phyloP scores from a whole-genome alignment of 2,797 vertebrate genomes.

The Thripadectes ignobilis region DNA sequence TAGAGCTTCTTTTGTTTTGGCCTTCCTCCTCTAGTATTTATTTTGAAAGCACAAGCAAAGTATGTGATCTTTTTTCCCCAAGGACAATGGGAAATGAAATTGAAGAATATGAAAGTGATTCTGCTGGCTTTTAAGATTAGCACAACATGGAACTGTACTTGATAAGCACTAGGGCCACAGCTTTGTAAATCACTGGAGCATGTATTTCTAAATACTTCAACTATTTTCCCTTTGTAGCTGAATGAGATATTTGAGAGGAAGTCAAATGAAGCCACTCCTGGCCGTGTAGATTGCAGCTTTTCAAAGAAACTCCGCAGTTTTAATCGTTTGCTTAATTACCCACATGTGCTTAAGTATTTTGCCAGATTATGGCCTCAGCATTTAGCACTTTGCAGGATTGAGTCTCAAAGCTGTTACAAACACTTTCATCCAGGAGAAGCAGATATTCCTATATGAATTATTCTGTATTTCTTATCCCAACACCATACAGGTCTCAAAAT shows the following conservation, averaged over 20 bases:
- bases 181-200: slow-evolving; percentile 17
- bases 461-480: not conserved
- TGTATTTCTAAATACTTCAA: slow-evolving; percentile 29
- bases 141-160: not conserved
- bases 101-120: not conserved
- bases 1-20: slow-evolving; percentile 24
- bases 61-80: not conserved
- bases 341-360: not conserved
- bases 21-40: not conserved
- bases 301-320: slow-evolving; percentile 42
- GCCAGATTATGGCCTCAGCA: not conserved
- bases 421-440: not conserved
- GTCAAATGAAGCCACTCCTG: slow-evolving; percentile 38
- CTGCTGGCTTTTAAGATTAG: slow-evolving; percentile 10
- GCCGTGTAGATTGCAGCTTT: slow-evolving; percentile 27
- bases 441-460: not conserved
- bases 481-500: not conserved
- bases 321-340: slow-evolving; percentile 51
- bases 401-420: not conserved
- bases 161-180: not conserved
- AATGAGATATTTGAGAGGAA: slow-evolving; percentile 45
- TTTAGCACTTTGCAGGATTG: not conserved
- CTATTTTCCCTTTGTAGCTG: slow-evolving; percentile 20
- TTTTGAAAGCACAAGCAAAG: not conserved
- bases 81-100: slow-evolving; percentile 2